Base-by-base conservation (phyloP, 2,113 vertebrate genomes). In the Rafetus swinhoei region DNA sequence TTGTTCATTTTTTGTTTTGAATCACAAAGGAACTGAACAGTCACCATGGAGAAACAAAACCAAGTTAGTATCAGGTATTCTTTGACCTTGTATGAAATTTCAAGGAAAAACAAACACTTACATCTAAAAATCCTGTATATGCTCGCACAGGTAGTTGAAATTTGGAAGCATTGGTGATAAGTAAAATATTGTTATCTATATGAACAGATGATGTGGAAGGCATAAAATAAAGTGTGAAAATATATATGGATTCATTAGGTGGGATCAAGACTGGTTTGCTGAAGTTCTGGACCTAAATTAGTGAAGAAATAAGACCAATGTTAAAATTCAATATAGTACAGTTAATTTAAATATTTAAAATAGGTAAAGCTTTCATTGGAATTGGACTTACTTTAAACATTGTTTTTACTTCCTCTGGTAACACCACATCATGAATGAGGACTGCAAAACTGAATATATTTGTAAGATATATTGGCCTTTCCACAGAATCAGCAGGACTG, bases 51-150 rank as follows among this genome's bases (percentile, higher is more conserved):
- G 14, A 1, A 91, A 13, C 74, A 22, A 92, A 86, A 27, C 86
- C 32, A 84, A 76, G 77, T 5, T 39, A 91, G 7, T 25, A 15
- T 9, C 62, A 84, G 2, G 14, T 83, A 55, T 9, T 59, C 65
- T 39, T 92, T 65, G 90, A 82, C 32, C n/a, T 45, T 86, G 15
- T 55, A 6, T 77, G 53, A 96, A 59, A 81, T 62, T 79, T 84
- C 25, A 84, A 91, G 93, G 87, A 88, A 83, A 82, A 14, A 7
- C 1, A 92, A 32, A 96, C 97, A 98, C 98, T 98, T 98, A 99
- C 99, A 98, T 99, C 99, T 95, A 99, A 97, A 98, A 99, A 99
- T 92, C 99, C 99, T 18, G 99, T 99, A 97, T 99, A 99, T 9
- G 99, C 99, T 94, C 99, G 97, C 86, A 99, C 98, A 85, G 99